A percentile compares a stretch with the other conserved stretches of the same genome.
Evolutionary conservation across 2,113 vertebrate species (phyloP).

Genomic region (Sterna hirundo): DNA sequence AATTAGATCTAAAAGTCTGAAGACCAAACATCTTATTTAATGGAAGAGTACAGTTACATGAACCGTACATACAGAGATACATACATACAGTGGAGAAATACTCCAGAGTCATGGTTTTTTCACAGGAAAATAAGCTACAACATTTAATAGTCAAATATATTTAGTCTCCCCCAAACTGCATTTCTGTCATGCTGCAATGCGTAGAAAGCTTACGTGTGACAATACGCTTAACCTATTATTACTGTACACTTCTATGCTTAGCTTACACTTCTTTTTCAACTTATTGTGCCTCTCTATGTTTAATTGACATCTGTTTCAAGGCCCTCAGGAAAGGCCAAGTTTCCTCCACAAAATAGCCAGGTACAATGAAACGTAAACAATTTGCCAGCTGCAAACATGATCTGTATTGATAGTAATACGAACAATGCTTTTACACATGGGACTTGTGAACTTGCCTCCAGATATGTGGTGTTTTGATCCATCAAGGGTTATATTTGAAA

Average conservation of each 20-base stretch:
- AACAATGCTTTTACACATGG: neutral
- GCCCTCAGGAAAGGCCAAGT: neutral
- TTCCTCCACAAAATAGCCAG: neutral
- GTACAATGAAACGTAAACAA: neutral
- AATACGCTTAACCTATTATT: neutral
- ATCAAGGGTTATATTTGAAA: neutral
- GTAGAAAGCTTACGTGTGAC: neutral
- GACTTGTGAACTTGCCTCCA: neutral
- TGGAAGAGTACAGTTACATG: neutral
- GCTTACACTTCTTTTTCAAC: neutral
- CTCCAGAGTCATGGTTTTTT: rapidly evolving
- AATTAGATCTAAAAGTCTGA: neutral
- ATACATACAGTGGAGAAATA: neutral
- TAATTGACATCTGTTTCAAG: neutral
- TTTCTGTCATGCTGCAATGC: neutral
- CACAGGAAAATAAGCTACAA: neutral
- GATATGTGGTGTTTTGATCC: neutral
- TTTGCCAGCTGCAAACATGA: neutral
- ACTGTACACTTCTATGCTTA: neutral
- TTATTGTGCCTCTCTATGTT: neutral
- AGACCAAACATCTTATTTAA: neutral
- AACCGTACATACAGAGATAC: neutral
- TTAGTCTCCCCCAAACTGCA: rapidly evolving
- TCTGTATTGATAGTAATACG: neutral
- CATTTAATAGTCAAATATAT: neutral